These are phyloP conservation scores for Pardosa pseudoannulata DNA, from an alignment of 2,888 invertebrate genomes.

Conservation along the genomic window DNA sequence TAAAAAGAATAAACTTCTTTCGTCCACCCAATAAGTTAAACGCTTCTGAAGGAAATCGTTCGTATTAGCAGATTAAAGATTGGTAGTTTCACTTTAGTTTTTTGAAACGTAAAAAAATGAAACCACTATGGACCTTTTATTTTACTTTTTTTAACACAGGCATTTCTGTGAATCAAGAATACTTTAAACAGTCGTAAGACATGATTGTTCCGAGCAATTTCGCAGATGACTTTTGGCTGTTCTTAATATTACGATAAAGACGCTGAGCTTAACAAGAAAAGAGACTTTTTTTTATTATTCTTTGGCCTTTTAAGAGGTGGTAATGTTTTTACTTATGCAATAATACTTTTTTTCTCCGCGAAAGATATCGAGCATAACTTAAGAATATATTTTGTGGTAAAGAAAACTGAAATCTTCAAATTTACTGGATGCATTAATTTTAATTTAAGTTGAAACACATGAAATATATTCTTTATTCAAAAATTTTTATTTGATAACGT, in stretches of 20 bases:
- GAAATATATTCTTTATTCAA: no score
- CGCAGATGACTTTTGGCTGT: slow-evolving; percentile 11
- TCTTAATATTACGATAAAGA: slow-evolving; percentile 9
- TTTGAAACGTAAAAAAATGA: not conserved
- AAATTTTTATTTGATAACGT: no score
- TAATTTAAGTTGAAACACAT: no score
- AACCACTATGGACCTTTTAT: slow-evolving; percentile 16
- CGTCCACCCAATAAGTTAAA: not conserved
- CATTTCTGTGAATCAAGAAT: not conserved
- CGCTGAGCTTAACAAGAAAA: not conserved
- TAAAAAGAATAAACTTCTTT: not conserved
- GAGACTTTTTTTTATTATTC: not conserved
- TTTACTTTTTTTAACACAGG: not conserved
- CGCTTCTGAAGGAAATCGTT: not conserved
- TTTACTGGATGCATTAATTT: no score
- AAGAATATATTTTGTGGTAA: no score
- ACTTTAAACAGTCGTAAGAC: slow-evolving; percentile 3
- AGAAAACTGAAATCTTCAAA: no score
- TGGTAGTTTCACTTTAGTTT: not conserved
- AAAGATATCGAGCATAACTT: no score
- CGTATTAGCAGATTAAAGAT: slow-evolving; percentile 18
- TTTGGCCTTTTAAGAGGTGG: not conserved
- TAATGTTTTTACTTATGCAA: slow-evolving; percentile 3
- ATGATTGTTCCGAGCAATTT: slow-evolving; percentile 20
- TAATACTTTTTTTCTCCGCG: not conserved